Evolutionary conservation across 1,140 invertebrate species (phyloP).

Genomic region (Pectinophora gossypiella): DNA sequence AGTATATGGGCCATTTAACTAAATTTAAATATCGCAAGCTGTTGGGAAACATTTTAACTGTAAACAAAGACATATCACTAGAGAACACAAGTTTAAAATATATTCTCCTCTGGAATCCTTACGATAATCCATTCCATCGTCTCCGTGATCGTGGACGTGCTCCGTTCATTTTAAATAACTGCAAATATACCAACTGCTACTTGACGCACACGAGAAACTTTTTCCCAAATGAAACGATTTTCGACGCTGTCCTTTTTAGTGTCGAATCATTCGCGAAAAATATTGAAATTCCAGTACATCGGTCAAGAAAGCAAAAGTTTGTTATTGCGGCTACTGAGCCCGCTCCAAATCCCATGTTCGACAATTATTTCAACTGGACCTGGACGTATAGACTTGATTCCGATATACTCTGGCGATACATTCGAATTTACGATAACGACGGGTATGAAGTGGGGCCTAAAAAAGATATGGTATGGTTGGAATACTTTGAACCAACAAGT

Average conservation of each 20-base stretch:
- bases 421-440: not conserved
- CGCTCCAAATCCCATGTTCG: not conserved
- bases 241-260: not conserved
- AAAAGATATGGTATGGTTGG: not conserved
- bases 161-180: not conserved
- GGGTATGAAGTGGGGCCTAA: not conserved
- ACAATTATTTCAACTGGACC: not conserved
- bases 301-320: not conserved
- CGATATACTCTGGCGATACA: not conserved
- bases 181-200: not conserved
- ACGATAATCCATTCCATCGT: not conserved
- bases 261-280: not conserved
- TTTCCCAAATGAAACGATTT: not conserved
- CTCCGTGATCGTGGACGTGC: not conserved
- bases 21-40: too few species aligned
- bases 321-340: too few species aligned
- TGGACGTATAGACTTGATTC: not conserved
- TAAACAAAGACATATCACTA: too few species aligned
- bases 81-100: too few species aligned
- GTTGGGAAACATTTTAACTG: too few species aligned
- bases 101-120: not conserved
- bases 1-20: too few species aligned
- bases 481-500: not conserved
- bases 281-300: not conserved
- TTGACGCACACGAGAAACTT: not conserved